A percentile compares a stretch with the other conserved stretches of the same genome.
Conservation (phyloP, 1,140 invertebrate genomes). For the Drosophila nigrodunni region DNA sequence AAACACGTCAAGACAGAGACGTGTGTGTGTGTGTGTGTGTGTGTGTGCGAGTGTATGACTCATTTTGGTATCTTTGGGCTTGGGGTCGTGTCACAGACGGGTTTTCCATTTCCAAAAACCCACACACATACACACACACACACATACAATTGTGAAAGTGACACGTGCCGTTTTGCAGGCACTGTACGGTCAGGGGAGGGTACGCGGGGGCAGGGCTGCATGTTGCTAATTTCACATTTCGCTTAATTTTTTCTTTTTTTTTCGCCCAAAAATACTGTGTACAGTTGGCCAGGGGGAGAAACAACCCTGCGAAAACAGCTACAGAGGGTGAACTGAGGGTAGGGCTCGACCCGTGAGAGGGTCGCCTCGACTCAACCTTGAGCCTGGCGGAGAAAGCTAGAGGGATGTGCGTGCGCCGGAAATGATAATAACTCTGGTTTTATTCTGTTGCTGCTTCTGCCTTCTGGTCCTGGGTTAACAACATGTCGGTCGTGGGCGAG, state of each 20-base stretch:
- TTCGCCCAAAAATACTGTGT: background rate
- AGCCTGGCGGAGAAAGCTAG: background rate
- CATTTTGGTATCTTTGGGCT: background rate
- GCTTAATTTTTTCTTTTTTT: constrained; percentile 27
- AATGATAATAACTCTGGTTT: constrained; percentile 19
- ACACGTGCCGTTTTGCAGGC: constrained; percentile 48
- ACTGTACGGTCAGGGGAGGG: background rate
- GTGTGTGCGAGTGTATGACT: constrained; percentile 1
- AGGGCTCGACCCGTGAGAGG: background rate
- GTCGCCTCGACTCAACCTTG: constrained; percentile 31
- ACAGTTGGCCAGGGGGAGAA: background rate
- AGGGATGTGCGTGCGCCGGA: constrained; percentile 34
- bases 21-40: too few relatives aligned
- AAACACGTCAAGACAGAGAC: constrained; percentile 33
- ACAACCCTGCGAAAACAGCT: constrained; percentile 10
- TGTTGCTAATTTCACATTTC: constrained; percentile 20
- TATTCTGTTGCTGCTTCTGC: background rate
- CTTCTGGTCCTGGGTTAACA: too few relatives aligned
- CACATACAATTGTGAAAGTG: constrained; percentile 65
- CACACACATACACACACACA: background rate
- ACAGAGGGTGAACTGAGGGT: background rate
- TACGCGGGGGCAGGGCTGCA: background rate
- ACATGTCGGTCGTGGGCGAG: background rate
- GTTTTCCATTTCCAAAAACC: constrained; percentile 24
- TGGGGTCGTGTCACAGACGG: constrained; percentile 8